These are phyloP conservation scores for Yponomeuta evonymella DNA, from an alignment of 2,888 invertebrate species.

Conservation along the genomic window DNA sequence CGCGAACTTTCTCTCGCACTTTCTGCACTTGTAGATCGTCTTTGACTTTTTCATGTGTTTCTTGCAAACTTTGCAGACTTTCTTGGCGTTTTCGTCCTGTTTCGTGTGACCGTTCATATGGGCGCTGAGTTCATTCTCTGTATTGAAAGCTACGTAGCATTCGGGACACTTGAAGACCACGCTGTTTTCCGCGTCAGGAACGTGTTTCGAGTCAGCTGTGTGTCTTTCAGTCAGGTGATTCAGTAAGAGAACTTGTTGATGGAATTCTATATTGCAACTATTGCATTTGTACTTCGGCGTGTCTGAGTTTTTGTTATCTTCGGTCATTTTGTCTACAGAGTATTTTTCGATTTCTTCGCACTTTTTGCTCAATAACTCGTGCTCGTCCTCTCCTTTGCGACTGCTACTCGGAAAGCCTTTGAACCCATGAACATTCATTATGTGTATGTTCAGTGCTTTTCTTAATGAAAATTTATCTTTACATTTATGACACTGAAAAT, in stretches of 20 bases:
- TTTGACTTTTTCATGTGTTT: constrained; percentile 4
- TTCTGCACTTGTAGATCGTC: constrained; percentile 10
- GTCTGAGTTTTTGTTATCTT: neutral
- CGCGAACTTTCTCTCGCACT: constrained; percentile 9
- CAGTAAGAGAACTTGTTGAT: constrained; percentile 3
- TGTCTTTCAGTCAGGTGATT: constrained; percentile 13
- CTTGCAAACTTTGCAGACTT: neutral
- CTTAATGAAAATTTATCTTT: neutral
- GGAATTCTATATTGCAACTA: constrained; percentile 8
- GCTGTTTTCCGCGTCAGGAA: neutral
- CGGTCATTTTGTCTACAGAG: neutral
- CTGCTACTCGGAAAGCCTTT: neutral
- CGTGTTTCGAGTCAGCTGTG: neutral
- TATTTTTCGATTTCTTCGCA: neutral
- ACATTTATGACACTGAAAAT: constrained; percentile 6
- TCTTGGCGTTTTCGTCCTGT: neutral
- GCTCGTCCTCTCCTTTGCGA: neutral
- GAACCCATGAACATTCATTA: neutral
- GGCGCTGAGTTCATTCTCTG: neutral
- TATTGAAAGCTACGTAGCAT: constrained; percentile 1
- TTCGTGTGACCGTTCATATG: constrained; percentile 10
- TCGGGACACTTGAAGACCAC: constrained; percentile 7
- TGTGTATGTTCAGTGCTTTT: neutral
- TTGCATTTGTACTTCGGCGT: constrained; percentile 8
- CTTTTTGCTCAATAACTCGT: neutral